Evolutionary conservation across 2,113 vertebrate genomes (phyloP).

Genomic region (Hyla sarda): DNA sequence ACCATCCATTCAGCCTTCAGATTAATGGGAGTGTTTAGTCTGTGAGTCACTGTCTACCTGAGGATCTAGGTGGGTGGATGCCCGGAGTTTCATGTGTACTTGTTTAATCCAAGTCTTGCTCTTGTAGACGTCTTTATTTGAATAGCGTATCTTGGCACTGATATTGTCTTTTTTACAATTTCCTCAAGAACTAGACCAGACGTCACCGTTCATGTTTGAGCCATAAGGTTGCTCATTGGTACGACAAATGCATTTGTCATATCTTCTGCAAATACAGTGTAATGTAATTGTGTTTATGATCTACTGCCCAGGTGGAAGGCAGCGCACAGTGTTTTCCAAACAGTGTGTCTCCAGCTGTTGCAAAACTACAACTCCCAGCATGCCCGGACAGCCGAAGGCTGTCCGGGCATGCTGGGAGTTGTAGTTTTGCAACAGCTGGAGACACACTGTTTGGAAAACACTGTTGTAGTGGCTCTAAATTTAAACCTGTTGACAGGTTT

Average conservation of each 20-base stretch:
- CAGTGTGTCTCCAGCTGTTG: no score
- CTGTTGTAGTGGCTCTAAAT: no score
- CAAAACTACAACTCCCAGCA: no score
- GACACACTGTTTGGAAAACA: no score
- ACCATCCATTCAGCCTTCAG: not conserved
- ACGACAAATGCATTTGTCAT: not conserved
- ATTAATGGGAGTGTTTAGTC: not conserved
- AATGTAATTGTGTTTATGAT: not conserved
- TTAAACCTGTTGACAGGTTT: no score
- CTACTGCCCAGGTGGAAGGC: not conserved
- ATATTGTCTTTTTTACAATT: not conserved
- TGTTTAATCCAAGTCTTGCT: not conserved
- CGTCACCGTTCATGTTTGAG: slow-evolving; percentile 17
- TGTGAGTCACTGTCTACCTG: slow-evolving; percentile 48
- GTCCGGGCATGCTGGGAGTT: no score
- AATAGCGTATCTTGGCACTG: slow-evolving; percentile 33
- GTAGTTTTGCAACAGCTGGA: no score
- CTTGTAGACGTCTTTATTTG: slow-evolving; percentile 32
- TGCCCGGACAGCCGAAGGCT: no score
- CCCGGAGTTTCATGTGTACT: not conserved
- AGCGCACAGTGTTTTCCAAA: no score
- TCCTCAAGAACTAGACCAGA: slow-evolving; percentile 34
- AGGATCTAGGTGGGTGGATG: slow-evolving; percentile 22
- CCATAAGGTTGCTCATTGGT: not conserved
- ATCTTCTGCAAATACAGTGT: not conserved